A percentile compares a stretch with the other conserved stretches of the same genome.
Evolutionary conservation across 2,113 vertebrate species (phyloP).

Genomic region (Takifugu bimaculatus): DNA sequence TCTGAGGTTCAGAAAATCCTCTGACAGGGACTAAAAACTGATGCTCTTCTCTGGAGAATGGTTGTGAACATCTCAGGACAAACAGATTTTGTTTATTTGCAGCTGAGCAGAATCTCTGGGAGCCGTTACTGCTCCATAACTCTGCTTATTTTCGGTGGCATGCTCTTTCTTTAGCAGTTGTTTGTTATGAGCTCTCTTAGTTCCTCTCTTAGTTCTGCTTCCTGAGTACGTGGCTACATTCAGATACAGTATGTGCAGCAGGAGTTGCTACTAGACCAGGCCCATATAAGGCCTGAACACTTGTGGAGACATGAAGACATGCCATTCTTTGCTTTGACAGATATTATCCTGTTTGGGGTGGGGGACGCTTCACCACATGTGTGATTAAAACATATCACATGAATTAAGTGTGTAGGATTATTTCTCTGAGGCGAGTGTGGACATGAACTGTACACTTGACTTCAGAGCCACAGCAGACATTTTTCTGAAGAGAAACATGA

Average conservation of each 20-base stretch:
- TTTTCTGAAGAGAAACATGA: no score
- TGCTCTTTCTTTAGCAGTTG: constrained; percentile 46
- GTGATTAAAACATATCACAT: constrained; percentile 54
- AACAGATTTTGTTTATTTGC: no score
- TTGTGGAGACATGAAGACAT: constrained; percentile 68
- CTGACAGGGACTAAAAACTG: no score
- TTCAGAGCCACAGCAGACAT: no score
- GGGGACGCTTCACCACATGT: constrained; percentile 34
- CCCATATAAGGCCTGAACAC: constrained; percentile 74
- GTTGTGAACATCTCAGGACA: no score
- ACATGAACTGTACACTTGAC: no score
- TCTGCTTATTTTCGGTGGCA: constrained; percentile 57
- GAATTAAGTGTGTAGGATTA: constrained; percentile 36
- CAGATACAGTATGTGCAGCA: constrained; percentile 55
- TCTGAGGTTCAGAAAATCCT: no score
- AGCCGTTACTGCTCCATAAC: constrained; percentile 29
- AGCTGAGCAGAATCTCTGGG: constrained; percentile 11
- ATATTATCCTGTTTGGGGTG: constrained; percentile 60
- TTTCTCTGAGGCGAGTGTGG: constrained; percentile 16
- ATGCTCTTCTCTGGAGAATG: no score
- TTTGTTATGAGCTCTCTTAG: constrained; percentile 69
- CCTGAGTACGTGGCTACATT: constrained; percentile 59
- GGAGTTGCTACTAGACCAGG: constrained; percentile 56
- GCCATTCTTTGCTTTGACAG: constrained; percentile 73
- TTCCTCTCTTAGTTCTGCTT: constrained; percentile 44